Conservation (phyloP, 2,797 vertebrate genomes). For the Propithecus perrieri region DNA sequence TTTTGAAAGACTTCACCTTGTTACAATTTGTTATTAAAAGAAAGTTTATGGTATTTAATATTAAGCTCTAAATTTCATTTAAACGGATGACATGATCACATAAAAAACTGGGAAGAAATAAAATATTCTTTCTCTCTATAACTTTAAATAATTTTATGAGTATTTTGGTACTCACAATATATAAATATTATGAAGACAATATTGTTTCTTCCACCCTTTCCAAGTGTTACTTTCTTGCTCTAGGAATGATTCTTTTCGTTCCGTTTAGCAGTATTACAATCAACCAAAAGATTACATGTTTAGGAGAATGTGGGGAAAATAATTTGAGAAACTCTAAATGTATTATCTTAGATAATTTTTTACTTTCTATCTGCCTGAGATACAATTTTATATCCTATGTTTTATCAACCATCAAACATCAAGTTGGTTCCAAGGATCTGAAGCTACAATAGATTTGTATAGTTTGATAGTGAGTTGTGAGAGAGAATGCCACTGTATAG, state of each 20-base stretch:
- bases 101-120: constrained; percentile 51
- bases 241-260: constrained; percentile 68
- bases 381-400: constrained; percentile 50
- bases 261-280: constrained; percentile 59
- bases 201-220: constrained; percentile 69
- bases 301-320: constrained; percentile 69
- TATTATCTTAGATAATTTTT: constrained; percentile 66
- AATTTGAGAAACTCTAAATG: constrained; percentile 68
- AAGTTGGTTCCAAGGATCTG: constrained; percentile 37
- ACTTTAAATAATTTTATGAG: constrained; percentile 65
- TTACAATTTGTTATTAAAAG: not conserved
- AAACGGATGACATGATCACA: constrained; percentile 46
- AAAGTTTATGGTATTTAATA: constrained; percentile 58
- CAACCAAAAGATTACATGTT: constrained; percentile 62
- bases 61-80: constrained; percentile 37
- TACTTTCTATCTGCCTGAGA: constrained; percentile 68
- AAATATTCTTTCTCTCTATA: constrained; percentile 44
- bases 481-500: not conserved
- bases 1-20: not conserved
- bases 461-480: constrained; percentile 45
- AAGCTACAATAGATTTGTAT: constrained; percentile 54
- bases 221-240: constrained; percentile 65
- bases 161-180: constrained; percentile 43
- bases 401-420: constrained; percentile 57
- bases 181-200: constrained; percentile 43